A percentile compares a stretch with the other conserved stretches of the same genome.
These are phyloP conservation scores for Caenorhabditis sp. DNA, from an alignment of 2,888 invertebrate genomes.

Conservation along the genomic window DNA sequence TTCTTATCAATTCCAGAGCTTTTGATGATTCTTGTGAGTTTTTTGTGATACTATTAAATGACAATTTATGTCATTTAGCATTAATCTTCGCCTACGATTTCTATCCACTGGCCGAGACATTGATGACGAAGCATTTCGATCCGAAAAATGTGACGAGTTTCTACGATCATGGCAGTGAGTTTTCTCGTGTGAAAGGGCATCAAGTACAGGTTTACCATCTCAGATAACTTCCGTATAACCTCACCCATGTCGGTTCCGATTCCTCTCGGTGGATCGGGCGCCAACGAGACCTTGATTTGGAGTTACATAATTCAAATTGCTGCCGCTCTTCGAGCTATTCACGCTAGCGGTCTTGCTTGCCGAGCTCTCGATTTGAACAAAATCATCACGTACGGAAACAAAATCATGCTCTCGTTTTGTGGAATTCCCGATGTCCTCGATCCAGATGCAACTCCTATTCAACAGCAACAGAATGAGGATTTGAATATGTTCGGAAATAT, in stretches of 20 bases:
- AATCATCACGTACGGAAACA: slow-evolving; percentile 86
- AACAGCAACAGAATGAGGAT: slow-evolving; percentile 87
- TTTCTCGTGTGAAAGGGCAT: not conserved
- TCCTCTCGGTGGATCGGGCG: slow-evolving; percentile 77
- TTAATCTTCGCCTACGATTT: slow-evolving; percentile 97
- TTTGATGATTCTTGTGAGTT: slow-evolving; percentile 95
- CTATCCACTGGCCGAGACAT: slow-evolving; percentile 92
- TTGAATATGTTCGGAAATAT: slow-evolving; percentile 93
- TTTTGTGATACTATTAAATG: not conserved
- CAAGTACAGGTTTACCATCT: not conserved
- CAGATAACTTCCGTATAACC: slow-evolving; percentile 37
- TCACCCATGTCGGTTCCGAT: slow-evolving; percentile 11
- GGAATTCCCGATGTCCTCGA: slow-evolving; percentile 68
- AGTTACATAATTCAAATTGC: slow-evolving; percentile 96
- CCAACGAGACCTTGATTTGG: slow-evolving; percentile 96
- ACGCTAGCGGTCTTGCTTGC: slow-evolving; percentile 89
- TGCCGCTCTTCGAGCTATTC: slow-evolving; percentile 93
- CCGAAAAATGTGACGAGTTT: slow-evolving; percentile 16
- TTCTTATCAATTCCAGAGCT: slow-evolving; percentile 92
- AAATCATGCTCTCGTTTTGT: slow-evolving; percentile 67
- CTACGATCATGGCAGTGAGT: slow-evolving; percentile 18
- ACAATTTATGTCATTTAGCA: slow-evolving; percentile 86
- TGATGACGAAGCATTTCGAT: slow-evolving; percentile 91
- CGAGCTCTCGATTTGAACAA: slow-evolving; percentile 94
- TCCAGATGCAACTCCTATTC: slow-evolving; percentile 63